Evolutionary conservation across 2,113 vertebrate genomes (phyloP), one percentile per base, ranked within the genome.

Genomic region (Hypocryptadius cinnamomeus): DNA sequence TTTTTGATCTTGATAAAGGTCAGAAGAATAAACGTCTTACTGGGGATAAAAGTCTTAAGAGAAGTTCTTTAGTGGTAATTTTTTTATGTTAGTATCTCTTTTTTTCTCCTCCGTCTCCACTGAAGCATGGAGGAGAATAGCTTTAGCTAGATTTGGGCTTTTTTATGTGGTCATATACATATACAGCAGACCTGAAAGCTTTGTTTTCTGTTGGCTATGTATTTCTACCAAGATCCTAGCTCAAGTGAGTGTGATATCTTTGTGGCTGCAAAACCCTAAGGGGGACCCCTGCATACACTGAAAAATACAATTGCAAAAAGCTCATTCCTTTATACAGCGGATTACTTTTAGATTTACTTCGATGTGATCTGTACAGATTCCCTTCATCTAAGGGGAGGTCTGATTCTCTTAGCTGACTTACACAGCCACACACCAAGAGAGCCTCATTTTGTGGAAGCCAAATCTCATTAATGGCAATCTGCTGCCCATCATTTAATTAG

Each of bases 301-400:
- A 96, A 95, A 97, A 95, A 85, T 95, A 98, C 98, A 98, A 98
- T 98, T 97, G 97, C 89, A 76, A 94, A 98, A 97, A 97, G 98
- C 97, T 97, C 97, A 97, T 97, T 98, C 97, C 97, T 98, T 98
- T 98, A 98, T 98, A 90, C 95, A 96, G 93, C 95, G 97, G 98
- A 98, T 98, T 98, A 98, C 97, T 97, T 97, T 95, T 96, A 98
- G 98, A 97, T 98, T 98, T 98, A 97, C 97, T 98, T 98, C 96
- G 95, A 98, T 98, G 98, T 98, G 98, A 97, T 96, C 95, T 89
- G 71, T 85, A 31, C 78, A 98, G 97, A 97, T 97, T 97, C 96
- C 97, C 98, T 98, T 98, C 98, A 98, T 98, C 98, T 98, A 97
- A 96, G 96, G 97, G 98, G 98, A 98, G 98, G 98, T 98, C 98